phyloP scores from a whole-genome alignment of 37 sponge, comb jelly and placozoan species.

The Ephydatia muelleri region DNA sequence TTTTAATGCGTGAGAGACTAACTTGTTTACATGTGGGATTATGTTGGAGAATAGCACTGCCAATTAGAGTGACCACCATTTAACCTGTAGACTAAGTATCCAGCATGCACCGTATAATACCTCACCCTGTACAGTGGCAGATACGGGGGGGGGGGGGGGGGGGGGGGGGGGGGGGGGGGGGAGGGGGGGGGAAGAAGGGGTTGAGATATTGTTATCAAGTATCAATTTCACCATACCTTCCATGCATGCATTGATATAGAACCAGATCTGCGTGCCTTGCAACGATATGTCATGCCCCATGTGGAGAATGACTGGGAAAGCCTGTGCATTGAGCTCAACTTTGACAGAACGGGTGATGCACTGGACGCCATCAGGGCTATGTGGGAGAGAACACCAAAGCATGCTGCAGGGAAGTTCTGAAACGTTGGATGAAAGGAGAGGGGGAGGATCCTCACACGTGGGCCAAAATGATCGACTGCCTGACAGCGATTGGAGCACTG shows the following conservation, averaged over 20 bases:
- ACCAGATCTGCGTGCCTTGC: not conserved
- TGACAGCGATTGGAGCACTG: not conserved
- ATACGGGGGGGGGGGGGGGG: too few species aligned
- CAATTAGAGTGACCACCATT: too few species aligned
- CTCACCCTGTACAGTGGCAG: too few species aligned
- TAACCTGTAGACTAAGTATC: too few species aligned
- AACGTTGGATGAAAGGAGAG: not conserved
- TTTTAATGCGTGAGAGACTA: too few species aligned
- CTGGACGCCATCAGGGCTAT: not conserved
- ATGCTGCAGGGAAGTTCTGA: conserved; percentile 8
- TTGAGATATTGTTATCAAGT: not conserved
- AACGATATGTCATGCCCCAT: not conserved
- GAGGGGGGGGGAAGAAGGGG: too few species aligned
- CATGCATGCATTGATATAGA: not conserved
- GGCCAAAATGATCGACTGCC: conserved; percentile 8
- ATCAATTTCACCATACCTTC: not conserved
- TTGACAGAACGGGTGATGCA: not conserved
- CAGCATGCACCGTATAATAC: too few species aligned
- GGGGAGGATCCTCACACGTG: not conserved
- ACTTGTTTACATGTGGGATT: too few species aligned
- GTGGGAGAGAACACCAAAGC: not conserved
- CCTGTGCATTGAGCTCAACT: not conserved
- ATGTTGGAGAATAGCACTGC: too few species aligned
- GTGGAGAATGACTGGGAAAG: not conserved
- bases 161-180: too few species aligned